These are phyloP conservation scores for Chrysolina oricalcia DNA, from an alignment of 2,888 invertebrate species.

Conservation along the genomic window DNA sequence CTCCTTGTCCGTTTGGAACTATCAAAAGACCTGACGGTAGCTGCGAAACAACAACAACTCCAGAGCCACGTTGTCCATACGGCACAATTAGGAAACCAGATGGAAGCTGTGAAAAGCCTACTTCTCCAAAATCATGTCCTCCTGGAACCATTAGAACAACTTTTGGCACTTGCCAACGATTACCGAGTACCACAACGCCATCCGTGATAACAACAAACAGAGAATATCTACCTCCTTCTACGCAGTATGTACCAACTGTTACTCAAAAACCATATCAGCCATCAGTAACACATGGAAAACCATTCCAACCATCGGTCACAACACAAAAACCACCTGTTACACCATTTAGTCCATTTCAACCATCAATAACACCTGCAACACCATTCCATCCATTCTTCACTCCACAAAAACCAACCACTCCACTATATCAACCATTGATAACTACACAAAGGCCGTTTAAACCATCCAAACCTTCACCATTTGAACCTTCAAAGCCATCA, in stretches of 20 bases:
- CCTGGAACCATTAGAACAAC: slow-evolving; percentile 39
- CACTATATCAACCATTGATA: slow-evolving; percentile 47
- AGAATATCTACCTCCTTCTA: slow-evolving; percentile 60
- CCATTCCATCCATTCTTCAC: slow-evolving; percentile 49
- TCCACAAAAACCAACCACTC: slow-evolving; percentile 50
- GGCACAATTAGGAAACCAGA: slow-evolving; percentile 35
- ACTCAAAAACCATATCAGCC: slow-evolving; percentile 55
- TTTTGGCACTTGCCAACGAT: slow-evolving; percentile 40
- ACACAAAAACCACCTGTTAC: slow-evolving; percentile 51
- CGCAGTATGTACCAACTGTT: slow-evolving; percentile 59
- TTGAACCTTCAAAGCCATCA: slow-evolving; percentile 24
- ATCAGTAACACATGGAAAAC: slow-evolving; percentile 52
- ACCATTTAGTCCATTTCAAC: slow-evolving; percentile 45
- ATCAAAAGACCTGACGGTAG: slow-evolving; percentile 28
- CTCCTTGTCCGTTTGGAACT: slow-evolving; percentile 41
- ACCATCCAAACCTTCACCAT: slow-evolving; percentile 16
- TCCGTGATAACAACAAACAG: slow-evolving; percentile 46
- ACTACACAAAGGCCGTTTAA: slow-evolving; percentile 51
- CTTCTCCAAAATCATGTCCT: slow-evolving; percentile 42
- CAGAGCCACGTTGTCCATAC: slow-evolving; percentile 45
- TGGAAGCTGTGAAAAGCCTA: slow-evolving; percentile 44
- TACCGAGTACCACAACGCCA: slow-evolving; percentile 32
- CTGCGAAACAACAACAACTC: slow-evolving; percentile 31
- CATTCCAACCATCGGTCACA: slow-evolving; percentile 53
- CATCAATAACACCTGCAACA: slow-evolving; percentile 47